Conservation (phyloP, 2,113 vertebrate genomes). For the Leucopsar rothschildi region DNA sequence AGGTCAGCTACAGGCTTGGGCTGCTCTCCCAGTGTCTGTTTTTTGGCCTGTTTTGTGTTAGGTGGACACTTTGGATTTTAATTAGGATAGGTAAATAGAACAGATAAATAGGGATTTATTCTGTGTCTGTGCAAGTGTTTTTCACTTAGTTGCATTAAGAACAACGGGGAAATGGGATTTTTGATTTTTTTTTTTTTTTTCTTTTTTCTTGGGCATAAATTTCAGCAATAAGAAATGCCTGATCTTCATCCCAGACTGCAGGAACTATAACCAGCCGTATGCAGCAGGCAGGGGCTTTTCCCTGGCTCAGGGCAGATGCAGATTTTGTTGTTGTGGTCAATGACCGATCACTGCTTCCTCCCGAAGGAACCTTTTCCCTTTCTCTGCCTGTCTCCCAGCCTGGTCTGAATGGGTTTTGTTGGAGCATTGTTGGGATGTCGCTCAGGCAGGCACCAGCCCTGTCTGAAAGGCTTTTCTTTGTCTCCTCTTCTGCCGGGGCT, state of each 20-base stretch:
- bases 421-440: conserved; percentile 8
- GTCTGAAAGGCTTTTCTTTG: conserved; percentile 16
- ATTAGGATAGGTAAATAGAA: neutral
- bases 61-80: neutral
- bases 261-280: fast-evolving
- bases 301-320: neutral
- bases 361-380: neutral
- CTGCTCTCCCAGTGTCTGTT: neutral
- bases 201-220: neutral
- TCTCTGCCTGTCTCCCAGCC: neutral
- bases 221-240: neutral
- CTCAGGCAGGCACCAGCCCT: neutral
- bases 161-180: neutral
- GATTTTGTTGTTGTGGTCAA: conserved; percentile 1
- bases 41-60: neutral
- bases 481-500: conserved; percentile 2
- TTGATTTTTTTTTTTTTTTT: neutral
- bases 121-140: neutral
- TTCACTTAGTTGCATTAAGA: neutral
- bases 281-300: neutral
- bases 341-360: conserved; percentile 19
- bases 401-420: neutral
- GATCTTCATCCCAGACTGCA: neutral
- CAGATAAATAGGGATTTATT: neutral
- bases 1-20: neutral